phyloP scores from a whole-genome alignment of 2,113 vertebrate genomes.

The Caloenas nicobarica region DNA sequence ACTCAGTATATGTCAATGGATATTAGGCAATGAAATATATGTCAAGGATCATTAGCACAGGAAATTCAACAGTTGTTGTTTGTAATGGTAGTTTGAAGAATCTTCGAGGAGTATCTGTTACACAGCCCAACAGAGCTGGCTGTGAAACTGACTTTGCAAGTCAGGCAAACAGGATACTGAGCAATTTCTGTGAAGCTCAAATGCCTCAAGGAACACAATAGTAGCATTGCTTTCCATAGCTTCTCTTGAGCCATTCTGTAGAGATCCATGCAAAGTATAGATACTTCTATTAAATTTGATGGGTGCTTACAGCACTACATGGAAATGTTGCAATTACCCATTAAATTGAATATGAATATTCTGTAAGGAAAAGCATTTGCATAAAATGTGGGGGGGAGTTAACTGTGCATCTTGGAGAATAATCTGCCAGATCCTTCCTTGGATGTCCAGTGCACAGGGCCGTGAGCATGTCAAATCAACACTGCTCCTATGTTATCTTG shows the following conservation, averaged over 20 bases:
- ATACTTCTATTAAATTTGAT: not conserved
- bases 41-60: not conserved
- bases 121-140: not conserved
- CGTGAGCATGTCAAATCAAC: not conserved
- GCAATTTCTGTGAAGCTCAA: not conserved
- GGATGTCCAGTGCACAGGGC: not conserved
- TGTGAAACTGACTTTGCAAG: not conserved
- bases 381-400: not conserved
- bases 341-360: not conserved
- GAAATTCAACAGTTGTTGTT: not conserved
- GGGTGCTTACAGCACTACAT: not conserved
- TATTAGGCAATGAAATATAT: too few relatives aligned
- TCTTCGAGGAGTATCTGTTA: not conserved
- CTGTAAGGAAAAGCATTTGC: not conserved
- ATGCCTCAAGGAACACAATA: not conserved
- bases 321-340: not conserved
- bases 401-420: not conserved
- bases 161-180: not conserved
- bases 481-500: accelerated
- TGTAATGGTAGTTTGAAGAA: not conserved
- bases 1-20: accelerated
- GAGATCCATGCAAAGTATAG: not conserved
- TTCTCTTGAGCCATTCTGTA: not conserved
- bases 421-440: not conserved
- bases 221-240: not conserved